Percentiles rank a stretch among this genome's conserved stretches.
phyloP scores from a whole-genome alignment of 2,113 vertebrate species.

The Ibidorhyncha struthersii region DNA sequence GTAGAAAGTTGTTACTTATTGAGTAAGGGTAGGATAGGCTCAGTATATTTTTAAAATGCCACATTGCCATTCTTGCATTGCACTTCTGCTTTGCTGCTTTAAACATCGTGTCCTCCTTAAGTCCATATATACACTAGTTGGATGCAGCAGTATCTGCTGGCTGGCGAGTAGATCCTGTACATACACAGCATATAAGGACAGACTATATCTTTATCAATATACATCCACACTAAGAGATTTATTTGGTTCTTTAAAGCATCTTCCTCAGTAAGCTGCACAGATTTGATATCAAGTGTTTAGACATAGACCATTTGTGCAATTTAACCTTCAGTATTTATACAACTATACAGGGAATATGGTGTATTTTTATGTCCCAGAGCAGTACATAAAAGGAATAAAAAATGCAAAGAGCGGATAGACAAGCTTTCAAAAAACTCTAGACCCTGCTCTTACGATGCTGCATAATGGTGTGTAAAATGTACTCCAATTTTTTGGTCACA shows the following conservation, averaged over 20 bases:
- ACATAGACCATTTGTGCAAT: slow-evolving; percentile 45
- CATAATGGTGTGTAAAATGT: slow-evolving; percentile 55
- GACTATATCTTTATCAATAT: rapidly evolving
- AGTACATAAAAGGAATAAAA: slow-evolving; percentile 68
- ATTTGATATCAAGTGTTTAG: slow-evolving; percentile 26
- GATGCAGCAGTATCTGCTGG: too few relatives aligned
- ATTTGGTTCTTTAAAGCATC: neutral
- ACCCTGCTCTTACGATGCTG: neutral
- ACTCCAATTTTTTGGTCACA: slow-evolving; percentile 39
- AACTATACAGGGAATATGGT: slow-evolving; percentile 44
- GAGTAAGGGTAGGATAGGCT: neutral
- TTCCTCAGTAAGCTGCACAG: neutral
- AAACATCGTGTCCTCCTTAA: neutral
- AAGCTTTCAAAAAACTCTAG: slow-evolving; percentile 27
- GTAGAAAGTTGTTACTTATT: neutral
- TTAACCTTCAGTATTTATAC: slow-evolving; percentile 57
- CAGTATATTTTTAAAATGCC: neutral
- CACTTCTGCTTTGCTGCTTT: neutral
- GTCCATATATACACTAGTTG: rapidly evolving
- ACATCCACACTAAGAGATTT: neutral
- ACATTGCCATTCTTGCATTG: neutral
- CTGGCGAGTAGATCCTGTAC: neutral
- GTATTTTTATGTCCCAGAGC: slow-evolving; percentile 47
- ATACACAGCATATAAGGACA: neutral
- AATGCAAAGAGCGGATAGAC: slow-evolving; percentile 42